Evolutionary conservation across 2,113 vertebrate species (phyloP), one percentile per base, ranked within the genome.

Genomic region (Tetrao urogallus): DNA sequence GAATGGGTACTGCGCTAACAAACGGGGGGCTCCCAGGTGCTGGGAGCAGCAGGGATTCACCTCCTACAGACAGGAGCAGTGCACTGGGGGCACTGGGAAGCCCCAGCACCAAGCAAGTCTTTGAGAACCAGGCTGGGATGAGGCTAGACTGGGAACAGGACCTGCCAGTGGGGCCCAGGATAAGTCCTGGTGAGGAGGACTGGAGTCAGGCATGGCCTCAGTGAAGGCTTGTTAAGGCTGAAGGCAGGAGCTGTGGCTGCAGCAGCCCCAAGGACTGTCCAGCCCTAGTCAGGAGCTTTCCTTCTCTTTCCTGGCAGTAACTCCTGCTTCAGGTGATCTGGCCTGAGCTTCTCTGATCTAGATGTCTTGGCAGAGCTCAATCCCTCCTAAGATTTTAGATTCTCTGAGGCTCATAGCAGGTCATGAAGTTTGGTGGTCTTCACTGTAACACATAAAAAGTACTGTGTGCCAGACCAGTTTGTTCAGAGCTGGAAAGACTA

Each of bases 131-230:
- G 34, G 43, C 17, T 5, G 3, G 7, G 40, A 22, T 4, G 6
- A 70, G 17, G 3, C 14, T 11, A 7, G n/a, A 28, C 11, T 3
- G 8, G 38, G 8, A 32, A 7, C 7, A 22, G 22, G 28, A 11
- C 20, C 12, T 10, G 42, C 0, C 1, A 24, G 4, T 56, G 22
- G 24, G 8, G 3, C 5, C 30, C 2, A 3, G 38, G 25, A 38
- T 45, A 38, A 13, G 47, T 8, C 27, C 47, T n/a, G 27, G 21
- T n/a, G 32, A 20, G 32, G 16, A 21, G 6, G 32, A 25, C 6
- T 16, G 10, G 34, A 3, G 8, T 60, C 43, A 52, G 52, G 14
- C 7, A 15, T 19, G 32, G 19, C 36, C 27, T 22, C 20, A 61
- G 42, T 18, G 15, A 65, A 58, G 20, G 48, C 5, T 4, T 4